Conservation (phyloP, 2,113 vertebrate genomes). For the Limanda limanda region DNA sequence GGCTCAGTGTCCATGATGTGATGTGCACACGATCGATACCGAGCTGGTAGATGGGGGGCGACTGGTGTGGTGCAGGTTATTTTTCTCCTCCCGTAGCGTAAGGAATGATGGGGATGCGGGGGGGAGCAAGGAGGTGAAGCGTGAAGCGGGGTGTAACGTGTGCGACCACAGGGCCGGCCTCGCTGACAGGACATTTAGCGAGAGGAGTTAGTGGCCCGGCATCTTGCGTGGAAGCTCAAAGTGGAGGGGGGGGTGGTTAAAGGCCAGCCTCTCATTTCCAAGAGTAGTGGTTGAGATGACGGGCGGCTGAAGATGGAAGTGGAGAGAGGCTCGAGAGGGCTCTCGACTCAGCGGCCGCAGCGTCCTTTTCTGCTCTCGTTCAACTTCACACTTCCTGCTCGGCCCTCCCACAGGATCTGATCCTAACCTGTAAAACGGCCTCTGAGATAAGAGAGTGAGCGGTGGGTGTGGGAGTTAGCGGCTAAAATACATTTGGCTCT, state of each 20-base stretch:
- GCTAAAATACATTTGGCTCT: slow-evolving; percentile 5
- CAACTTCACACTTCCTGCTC: slow-evolving; percentile 32
- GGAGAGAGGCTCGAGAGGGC: slow-evolving; percentile 40
- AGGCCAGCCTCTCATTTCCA: slow-evolving; percentile 33
- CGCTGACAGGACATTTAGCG: slow-evolving; percentile 56
- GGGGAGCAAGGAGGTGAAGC: background rate
- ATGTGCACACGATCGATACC: slow-evolving; percentile 67
- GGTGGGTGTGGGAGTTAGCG: background rate
- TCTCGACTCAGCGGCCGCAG: slow-evolving; percentile 34
- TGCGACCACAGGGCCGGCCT: slow-evolving; percentile 30
- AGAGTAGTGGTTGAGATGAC: slow-evolving; percentile 43
- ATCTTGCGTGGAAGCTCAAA: slow-evolving; percentile 30
- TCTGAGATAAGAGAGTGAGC: slow-evolving; percentile 1
- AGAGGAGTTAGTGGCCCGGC: slow-evolving; percentile 34
- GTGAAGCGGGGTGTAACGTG: slow-evolving; percentile 2
- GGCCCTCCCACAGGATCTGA: slow-evolving; percentile 12
- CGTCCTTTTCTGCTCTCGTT: slow-evolving; percentile 18
- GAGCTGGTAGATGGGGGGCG: slow-evolving; percentile 23
- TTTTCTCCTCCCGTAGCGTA: slow-evolving; percentile 28
- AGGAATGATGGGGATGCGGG: slow-evolving; percentile 12
- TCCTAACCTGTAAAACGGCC: slow-evolving; percentile 6
- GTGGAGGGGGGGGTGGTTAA: slow-evolving; percentile 12
- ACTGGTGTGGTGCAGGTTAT: slow-evolving; percentile 26
- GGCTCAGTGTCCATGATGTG: slow-evolving; percentile 62
- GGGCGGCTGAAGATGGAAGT: slow-evolving; percentile 34